Percentiles rank a stretch among this genome's conserved stretches.
Evolutionary conservation across 23 tunicate species (phyloP).

Genomic region (Halocynthia aurantium): DNA sequence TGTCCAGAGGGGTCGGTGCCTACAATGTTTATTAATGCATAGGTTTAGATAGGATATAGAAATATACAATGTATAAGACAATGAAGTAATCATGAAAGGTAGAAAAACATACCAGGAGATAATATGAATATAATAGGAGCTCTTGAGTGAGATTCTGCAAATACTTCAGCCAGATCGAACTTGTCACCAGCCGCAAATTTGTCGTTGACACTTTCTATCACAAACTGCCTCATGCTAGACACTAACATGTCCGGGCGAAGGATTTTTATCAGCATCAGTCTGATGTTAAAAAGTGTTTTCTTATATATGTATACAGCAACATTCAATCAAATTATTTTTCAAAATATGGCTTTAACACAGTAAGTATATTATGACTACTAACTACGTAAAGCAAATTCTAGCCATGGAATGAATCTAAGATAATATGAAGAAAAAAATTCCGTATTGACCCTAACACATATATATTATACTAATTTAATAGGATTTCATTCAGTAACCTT

Average conservation of each 20-base stretch:
- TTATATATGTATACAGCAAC: no score
- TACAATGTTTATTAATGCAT: not conserved
- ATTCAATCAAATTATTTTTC: no score
- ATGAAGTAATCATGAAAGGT: not conserved
- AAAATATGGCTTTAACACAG: no score
- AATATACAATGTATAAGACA: not conserved
- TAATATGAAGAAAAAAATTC: no score
- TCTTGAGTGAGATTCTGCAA: conserved; percentile 44
- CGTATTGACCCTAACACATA: no score
- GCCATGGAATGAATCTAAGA: no score
- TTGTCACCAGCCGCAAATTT: conserved; percentile 32
- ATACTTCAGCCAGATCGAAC: conserved; percentile 69
- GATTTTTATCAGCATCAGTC: conserved; percentile 70
- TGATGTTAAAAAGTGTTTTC: not conserved
- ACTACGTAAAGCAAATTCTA: no score
- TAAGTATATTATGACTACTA: no score
- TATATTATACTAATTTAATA: no score
- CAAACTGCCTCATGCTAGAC: conserved; percentile 47
- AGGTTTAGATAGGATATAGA: not conserved
- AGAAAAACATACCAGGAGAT: conserved; percentile 64
- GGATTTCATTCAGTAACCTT: not conserved
- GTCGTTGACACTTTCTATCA: conserved; percentile 53
- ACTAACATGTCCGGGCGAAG: conserved; percentile 79
- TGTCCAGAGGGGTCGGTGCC: conserved; percentile 93
- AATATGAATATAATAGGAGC: conserved; percentile 77